Base-by-base conservation (phyloP, 2,113 vertebrate species). In the Eonycteris spelaea region DNA sequence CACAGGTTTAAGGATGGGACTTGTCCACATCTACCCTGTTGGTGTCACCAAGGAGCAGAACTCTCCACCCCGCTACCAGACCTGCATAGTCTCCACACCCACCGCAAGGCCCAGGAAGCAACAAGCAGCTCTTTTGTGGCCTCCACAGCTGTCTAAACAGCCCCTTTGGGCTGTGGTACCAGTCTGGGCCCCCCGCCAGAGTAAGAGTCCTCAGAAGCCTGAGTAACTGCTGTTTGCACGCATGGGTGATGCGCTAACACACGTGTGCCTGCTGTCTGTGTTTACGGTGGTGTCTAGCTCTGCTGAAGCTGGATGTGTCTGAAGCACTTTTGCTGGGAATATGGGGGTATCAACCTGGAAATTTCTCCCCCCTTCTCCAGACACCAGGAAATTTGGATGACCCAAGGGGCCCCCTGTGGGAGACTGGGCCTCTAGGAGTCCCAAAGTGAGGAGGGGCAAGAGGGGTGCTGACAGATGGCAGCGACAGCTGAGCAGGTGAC, bases 101-200 rank as follows among this genome's bases (percentile, higher is more conserved):
- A 87, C 89, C 7, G 1, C 78, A 95, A 48, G 63, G 86, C 95
- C 65, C 0, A 3, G 43, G 83, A 97, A 94, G 95, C 95, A 97
- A 96, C 86, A 97, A 87, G 95, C 96, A 96, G 92, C 70, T 97
- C 97, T 96, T 97, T 94, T 98, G 97, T 97, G 96, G 97, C 95
- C 59, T 97, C 95, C 48, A 95, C 97, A 97, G 97, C 97, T 98
- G 97, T 98, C 97, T 97, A 97, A 97, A 98, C 91, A 97, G 96
- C 93, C 94, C 94, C 91, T 96, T 74, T 90, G 85, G 91, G 83
- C 91, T 97, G 53, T 55, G 91, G 95, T 86, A 93, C 85, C 85
- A 92, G 93, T 78, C 91, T 96, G 95, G 96, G 94, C 61, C 96
- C 97, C 96, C 88, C 13, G 78, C 94, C 97, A 97, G 77, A 83